phyloP scores from a whole-genome alignment of 2,888 invertebrate species.

The Ferrisia virgata region DNA sequence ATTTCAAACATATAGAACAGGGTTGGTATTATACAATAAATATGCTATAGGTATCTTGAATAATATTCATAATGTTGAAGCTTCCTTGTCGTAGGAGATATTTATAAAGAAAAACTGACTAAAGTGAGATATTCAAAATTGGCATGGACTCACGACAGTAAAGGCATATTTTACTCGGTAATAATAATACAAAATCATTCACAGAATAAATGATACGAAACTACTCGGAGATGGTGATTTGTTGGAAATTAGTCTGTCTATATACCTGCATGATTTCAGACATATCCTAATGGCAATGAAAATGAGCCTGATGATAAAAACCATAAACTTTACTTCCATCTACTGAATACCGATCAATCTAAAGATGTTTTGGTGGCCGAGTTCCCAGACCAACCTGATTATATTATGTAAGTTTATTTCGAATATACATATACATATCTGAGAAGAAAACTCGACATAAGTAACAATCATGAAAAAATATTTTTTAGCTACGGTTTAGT shows the following conservation, averaged over 20 bases:
- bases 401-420: constrained; percentile 62
- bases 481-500: too few relatives aligned
- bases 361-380: neutral
- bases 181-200: neutral
- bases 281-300: constrained; percentile 77
- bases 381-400: neutral
- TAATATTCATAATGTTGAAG: too few relatives aligned
- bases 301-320: constrained; percentile 61
- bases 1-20: neutral
- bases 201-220: neutral
- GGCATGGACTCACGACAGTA: neutral
- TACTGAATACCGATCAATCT: neutral
- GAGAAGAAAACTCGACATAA: too few relatives aligned
- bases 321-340: constrained; percentile 91
- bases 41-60: neutral
- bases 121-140: neutral
- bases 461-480: too few relatives aligned
- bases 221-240: neutral
- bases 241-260: too few relatives aligned
- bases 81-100: neutral
- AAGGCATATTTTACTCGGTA: neutral
- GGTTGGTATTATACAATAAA: neutral
- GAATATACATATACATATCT: too few relatives aligned
- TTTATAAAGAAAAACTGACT: constrained; percentile 72
- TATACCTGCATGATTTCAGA: neutral